These are phyloP conservation scores for Hydra vulgaris DNA, from an alignment of 30 jellyfish, hydroid and myxozoan genomes.

Conservation along the genomic window DNA sequence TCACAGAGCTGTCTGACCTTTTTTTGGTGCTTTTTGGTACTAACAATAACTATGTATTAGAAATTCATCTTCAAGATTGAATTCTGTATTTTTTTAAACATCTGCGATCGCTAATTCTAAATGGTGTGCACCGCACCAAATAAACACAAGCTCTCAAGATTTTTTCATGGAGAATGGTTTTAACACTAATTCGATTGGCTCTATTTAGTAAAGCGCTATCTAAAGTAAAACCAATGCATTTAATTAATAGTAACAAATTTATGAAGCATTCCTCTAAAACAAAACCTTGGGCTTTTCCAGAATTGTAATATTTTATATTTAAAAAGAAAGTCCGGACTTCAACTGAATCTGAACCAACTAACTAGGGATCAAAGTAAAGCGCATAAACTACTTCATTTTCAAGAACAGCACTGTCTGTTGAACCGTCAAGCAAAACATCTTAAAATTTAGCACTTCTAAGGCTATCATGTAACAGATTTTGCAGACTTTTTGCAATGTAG, in stretches of 20 bases:
- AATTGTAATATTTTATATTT: background rate
- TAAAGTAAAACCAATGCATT: background rate
- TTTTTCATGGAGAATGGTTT: background rate
- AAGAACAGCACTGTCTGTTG: background rate
- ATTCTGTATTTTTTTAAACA: background rate
- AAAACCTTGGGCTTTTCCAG: no score
- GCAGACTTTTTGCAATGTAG: no score
- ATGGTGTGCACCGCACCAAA: background rate
- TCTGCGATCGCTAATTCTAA: background rate
- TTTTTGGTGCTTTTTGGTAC: conserved; percentile 1
- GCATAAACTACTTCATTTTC: background rate
- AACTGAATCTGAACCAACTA: background rate
- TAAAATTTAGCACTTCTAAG: no score
- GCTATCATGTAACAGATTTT: no score
- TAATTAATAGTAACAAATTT: background rate
- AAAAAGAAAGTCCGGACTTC: background rate
- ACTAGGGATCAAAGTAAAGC: background rate
- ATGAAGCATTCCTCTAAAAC: no score
- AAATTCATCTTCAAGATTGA: background rate
- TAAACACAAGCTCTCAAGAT: background rate
- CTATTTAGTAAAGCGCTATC: background rate
- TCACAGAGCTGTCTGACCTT: background rate
- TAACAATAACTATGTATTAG: no score
- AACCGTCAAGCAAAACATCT: background rate
- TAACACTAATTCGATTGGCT: background rate